Percentiles rank a stretch among this genome's conserved stretches.
Evolutionary conservation across 2,113 vertebrate species (phyloP).

Genomic region (Cromileptes altivelis): DNA sequence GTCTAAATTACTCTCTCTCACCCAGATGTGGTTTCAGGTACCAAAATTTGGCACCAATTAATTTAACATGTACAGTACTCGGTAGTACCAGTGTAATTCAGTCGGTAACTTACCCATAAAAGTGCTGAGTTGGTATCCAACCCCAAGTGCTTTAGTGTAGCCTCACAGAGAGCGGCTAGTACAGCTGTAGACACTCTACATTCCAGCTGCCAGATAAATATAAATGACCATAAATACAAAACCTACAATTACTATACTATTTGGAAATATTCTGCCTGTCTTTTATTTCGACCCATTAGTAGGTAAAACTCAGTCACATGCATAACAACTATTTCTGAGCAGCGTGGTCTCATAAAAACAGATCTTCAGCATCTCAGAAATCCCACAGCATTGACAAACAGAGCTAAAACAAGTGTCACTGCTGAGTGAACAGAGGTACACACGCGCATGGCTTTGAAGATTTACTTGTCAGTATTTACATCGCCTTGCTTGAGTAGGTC

Average conservation of each 20-base stretch:
- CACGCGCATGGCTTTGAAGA: background rate
- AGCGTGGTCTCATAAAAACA: background rate
- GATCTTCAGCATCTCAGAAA: conserved; percentile 9
- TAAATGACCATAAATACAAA: background rate
- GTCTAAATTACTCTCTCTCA: too few relatives aligned
- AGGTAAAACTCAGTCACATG: background rate
- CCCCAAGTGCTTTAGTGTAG: too few relatives aligned
- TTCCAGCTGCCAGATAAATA: background rate
- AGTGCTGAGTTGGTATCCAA: too few relatives aligned
- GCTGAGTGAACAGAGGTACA: background rate
- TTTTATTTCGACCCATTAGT: background rate
- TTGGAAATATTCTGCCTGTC: background rate
- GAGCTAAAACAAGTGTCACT: background rate
- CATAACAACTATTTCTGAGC: background rate
- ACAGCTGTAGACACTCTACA: too few relatives aligned
- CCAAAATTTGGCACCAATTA: too few relatives aligned
- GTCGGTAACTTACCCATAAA: too few relatives aligned
- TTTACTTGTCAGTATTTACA: background rate
- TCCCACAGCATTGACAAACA: background rate
- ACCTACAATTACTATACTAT: background rate
- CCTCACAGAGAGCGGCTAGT: too few relatives aligned
- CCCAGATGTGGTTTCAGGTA: too few relatives aligned
- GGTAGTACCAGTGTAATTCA: too few relatives aligned
- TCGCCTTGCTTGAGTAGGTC: background rate
- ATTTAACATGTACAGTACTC: too few relatives aligned